Conservation (phyloP, 1,140 invertebrate species). For the Papilio machaon region DNA sequence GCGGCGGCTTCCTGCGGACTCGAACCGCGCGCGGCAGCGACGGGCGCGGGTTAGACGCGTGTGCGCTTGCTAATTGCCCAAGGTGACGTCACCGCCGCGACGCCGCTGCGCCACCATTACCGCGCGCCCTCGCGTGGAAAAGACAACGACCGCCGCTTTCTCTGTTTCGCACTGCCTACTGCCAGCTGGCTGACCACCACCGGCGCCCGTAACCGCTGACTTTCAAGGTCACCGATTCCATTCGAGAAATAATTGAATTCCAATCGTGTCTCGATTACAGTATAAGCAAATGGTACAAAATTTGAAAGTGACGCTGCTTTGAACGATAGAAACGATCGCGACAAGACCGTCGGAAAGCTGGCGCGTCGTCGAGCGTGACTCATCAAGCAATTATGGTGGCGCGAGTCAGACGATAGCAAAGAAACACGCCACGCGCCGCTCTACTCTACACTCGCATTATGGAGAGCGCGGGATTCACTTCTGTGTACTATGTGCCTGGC, state of each 20-base stretch:
- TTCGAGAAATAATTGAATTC: background rate
- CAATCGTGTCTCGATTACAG: background rate
- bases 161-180: conserved; percentile 53
- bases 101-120: conserved; percentile 59
- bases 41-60: conserved; percentile 48
- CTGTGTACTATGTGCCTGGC: background rate
- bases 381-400: conserved; percentile 75
- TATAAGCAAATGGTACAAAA: background rate
- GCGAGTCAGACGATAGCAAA: conserved; percentile 51
- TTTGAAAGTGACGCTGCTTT: background rate
- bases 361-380: conserved; percentile 77
- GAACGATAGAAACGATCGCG: background rate
- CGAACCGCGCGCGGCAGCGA: conserved; percentile 39
- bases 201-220: conserved; percentile 32
- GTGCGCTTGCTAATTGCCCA: conserved; percentile 69
- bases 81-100: conserved; percentile 63
- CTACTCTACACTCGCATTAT: background rate
- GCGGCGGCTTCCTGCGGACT: conserved; percentile 72
- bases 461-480: conserved; percentile 7
- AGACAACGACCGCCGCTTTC: conserved; percentile 78
- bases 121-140: conserved; percentile 72
- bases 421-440: conserved; percentile 59
- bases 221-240: conserved; percentile 50
- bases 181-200: conserved; percentile 43
- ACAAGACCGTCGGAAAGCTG: conserved; percentile 61